Percentiles rank a stretch among this genome's conserved stretches.
phyloP scores from a whole-genome alignment of 2,797 vertebrate genomes.

The Acanthornis magna region DNA sequence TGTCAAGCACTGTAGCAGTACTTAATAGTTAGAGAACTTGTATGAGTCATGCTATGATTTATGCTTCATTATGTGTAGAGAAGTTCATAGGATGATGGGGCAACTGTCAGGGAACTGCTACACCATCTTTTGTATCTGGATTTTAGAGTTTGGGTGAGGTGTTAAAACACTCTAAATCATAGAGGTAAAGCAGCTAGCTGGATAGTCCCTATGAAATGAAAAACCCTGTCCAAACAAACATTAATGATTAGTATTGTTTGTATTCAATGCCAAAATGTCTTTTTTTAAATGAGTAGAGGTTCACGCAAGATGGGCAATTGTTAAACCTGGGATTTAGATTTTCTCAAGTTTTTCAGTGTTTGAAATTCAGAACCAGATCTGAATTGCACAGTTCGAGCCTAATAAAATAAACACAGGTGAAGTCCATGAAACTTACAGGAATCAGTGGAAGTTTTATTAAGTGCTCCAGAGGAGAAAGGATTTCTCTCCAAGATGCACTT shows the following conservation, averaged over 20 bases:
- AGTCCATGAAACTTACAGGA: neutral
- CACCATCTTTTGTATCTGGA: neutral
- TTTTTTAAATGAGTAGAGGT: neutral
- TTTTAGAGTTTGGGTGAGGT: neutral
- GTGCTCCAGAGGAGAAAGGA: neutral
- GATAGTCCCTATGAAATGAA: neutral
- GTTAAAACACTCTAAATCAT: neutral
- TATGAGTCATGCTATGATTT: neutral
- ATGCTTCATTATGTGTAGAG: neutral
- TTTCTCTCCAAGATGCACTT: neutral
- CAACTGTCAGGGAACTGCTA: neutral
- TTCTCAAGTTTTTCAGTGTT: neutral
- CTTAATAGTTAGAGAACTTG: neutral
- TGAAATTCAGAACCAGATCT: neutral
- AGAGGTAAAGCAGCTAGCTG: neutral
- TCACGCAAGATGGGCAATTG: neutral
- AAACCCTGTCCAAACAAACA: neutral
- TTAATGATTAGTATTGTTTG: neutral
- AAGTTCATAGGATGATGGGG: neutral
- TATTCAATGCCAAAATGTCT: neutral
- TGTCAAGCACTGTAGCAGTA: neutral
- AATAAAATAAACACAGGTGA: conserved; percentile 35
- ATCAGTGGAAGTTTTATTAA: conserved; percentile 2
- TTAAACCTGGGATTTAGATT: conserved; percentile 4
- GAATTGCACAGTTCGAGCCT: neutral